Percentiles rank a stretch among this genome's conserved stretches.
These are phyloP conservation scores for Nomada fabriciana DNA, from an alignment of 2,888 invertebrate species.

Conservation along the genomic window DNA sequence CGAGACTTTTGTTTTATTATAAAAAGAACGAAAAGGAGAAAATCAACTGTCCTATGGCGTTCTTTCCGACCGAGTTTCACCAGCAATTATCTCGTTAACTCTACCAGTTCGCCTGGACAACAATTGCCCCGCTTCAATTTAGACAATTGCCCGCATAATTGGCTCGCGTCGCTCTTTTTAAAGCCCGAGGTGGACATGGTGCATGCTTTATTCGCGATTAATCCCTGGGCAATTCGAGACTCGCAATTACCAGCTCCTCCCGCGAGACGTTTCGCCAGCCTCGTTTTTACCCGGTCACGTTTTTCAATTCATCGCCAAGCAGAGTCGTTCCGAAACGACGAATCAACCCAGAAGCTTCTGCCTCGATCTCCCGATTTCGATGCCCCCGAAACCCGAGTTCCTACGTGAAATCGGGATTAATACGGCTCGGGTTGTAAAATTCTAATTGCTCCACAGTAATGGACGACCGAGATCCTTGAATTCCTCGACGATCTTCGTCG, in stretches of 20 bases:
- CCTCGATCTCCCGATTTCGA: neutral
- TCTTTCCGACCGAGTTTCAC: neutral
- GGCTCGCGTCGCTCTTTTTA: constrained; percentile 35
- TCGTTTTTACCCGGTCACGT: constrained; percentile 25
- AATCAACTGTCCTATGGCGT: neutral
- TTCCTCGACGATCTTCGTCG: neutral
- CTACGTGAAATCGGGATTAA: neutral
- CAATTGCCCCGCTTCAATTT: constrained; percentile 33
- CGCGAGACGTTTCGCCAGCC: constrained; percentile 24
- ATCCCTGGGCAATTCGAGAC: constrained; percentile 41
- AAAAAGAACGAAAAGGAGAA: too few relatives aligned
- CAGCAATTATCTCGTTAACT: constrained; percentile 43
- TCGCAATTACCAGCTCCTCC: constrained; percentile 38
- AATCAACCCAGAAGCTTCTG: neutral
- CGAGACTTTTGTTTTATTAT: neutral
- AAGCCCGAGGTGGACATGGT: constrained; percentile 15
- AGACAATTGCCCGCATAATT: constrained; percentile 49
- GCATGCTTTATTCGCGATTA: constrained; percentile 45
- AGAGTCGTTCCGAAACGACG: neutral
- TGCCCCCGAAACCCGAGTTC: neutral
- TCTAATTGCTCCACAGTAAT: neutral
- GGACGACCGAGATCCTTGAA: neutral
- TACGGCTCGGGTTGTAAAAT: constrained; percentile 8
- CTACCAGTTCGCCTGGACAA: constrained; percentile 19
- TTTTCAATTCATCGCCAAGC: constrained; percentile 16